Evolutionary conservation across 1,140 invertebrate species (phyloP).

Genomic region (Physella acuta): DNA sequence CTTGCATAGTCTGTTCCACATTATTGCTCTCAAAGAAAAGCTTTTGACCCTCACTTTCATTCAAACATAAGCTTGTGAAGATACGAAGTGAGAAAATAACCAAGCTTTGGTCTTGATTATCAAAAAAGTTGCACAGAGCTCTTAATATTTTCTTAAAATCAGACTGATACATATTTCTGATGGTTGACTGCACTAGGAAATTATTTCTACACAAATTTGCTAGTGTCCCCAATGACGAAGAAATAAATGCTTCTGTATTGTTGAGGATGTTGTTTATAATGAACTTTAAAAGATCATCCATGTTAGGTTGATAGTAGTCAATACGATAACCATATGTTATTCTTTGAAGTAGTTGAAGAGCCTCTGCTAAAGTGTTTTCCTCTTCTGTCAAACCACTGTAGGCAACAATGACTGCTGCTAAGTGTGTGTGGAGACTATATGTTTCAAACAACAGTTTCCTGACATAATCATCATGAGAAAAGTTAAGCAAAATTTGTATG

Average conservation of each 20-base stretch:
- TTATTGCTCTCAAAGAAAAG: constrained; percentile 52
- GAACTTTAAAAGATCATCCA: constrained; percentile 49
- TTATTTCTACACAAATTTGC: constrained; percentile 55
- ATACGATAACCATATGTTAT: constrained; percentile 52
- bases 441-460: constrained; percentile 41
- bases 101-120: constrained; percentile 40
- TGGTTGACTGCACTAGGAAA: constrained; percentile 45
- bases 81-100: constrained; percentile 47
- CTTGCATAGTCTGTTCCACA: constrained; percentile 47
- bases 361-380: constrained; percentile 30
- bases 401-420: constrained; percentile 28
- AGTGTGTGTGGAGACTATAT: constrained; percentile 41
- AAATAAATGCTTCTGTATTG: background rate
- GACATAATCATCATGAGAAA: constrained; percentile 38
- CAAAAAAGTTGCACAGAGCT: constrained; percentile 41
- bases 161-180: constrained; percentile 40
- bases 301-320: constrained; percentile 44
- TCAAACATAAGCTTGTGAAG: constrained; percentile 46
- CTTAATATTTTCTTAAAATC: constrained; percentile 41
- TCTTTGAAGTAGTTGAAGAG: constrained; percentile 46
- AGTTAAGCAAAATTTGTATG: constrained; percentile 7
- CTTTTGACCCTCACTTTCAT: constrained; percentile 49
- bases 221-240: constrained; percentile 44
- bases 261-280: constrained; percentile 41
- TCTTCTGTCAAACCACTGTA: constrained; percentile 11